Conservation (phyloP, 2,797 vertebrate species). For the Erpetoichthys calabaricus region DNA sequence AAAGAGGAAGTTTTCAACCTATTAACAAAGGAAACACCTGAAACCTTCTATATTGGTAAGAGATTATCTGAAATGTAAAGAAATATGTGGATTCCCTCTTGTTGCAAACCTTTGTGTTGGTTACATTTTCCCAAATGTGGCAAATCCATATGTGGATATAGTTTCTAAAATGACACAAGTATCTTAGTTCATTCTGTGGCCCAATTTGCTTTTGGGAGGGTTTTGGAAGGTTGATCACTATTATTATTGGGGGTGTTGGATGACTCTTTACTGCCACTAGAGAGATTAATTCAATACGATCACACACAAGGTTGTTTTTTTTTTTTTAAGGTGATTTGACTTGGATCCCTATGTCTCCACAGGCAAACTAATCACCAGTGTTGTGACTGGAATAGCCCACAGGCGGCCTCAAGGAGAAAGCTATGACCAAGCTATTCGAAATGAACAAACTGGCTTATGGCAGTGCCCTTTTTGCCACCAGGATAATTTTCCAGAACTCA, state of each 20-base stretch:
- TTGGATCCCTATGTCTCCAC: background rate
- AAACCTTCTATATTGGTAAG: slow-evolving; percentile 96
- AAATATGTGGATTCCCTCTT: background rate
- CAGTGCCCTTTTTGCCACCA: slow-evolving; percentile 98
- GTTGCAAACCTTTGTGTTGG: background rate
- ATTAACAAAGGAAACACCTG: slow-evolving; percentile 96
- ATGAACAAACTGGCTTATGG: slow-evolving; percentile 88
- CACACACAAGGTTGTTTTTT: no score
- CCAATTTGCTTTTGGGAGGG: no score
- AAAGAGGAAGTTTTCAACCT: slow-evolving; percentile 95
- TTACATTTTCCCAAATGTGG: background rate
- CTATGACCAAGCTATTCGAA: slow-evolving; percentile 94
- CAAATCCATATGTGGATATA: no score
- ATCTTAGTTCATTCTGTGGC: no score
- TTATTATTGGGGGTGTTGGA: no score
- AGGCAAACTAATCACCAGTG: slow-evolving; percentile 93
- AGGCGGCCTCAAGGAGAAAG: slow-evolving; percentile 91
- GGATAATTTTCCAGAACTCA: slow-evolving; percentile 96
- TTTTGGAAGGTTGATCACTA: no score
- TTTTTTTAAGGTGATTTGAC: no score
- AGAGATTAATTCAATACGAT: no score
- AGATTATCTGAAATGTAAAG: background rate
- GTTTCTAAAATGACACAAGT: no score
- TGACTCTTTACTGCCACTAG: no score
- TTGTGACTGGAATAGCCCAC: slow-evolving; percentile 90